A percentile compares a stretch with the other conserved stretches of the same genome.
phyloP scores from a whole-genome alignment of 2,797 vertebrate genomes.

The Sebastes hubbsi region DNA sequence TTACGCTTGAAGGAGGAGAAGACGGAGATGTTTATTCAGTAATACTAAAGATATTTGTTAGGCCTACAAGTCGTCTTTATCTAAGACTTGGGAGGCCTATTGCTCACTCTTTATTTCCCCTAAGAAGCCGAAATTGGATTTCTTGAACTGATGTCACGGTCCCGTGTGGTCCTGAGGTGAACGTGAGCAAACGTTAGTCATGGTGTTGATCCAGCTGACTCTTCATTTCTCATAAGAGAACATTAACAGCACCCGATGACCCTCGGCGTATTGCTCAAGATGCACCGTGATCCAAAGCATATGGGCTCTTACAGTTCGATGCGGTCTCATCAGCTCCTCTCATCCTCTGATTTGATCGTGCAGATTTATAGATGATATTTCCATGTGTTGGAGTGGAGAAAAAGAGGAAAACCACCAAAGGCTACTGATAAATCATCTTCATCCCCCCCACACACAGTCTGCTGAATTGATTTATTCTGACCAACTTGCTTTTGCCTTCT shows the following conservation, averaged over 20 bases:
- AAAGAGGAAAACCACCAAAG: conserved; percentile 32
- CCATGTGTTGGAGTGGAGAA: conserved; percentile 1
- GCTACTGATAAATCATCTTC: conserved; percentile 45
- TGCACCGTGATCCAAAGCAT: conserved; percentile 64
- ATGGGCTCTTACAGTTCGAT: conserved; percentile 41
- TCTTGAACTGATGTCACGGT: conserved; percentile 72
- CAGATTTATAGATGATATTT: conserved; percentile 48
- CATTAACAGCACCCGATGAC: conserved; percentile 56
- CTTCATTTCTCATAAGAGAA: conserved; percentile 70
- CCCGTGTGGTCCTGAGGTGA: conserved; percentile 62
- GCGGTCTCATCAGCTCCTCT: conserved; percentile 33
- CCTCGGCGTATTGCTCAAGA: conserved; percentile 60
- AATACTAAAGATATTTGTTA: conserved; percentile 68
- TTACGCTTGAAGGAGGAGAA: conserved; percentile 10
- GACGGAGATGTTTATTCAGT: conserved; percentile 59
- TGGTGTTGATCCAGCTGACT: conserved; percentile 74
- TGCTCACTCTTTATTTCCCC: conserved; percentile 73
- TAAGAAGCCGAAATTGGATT: conserved; percentile 63
- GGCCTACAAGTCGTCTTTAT: conserved; percentile 64
- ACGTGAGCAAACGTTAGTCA: conserved; percentile 73
- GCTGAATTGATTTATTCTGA: conserved; percentile 86
- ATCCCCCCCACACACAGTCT: conserved; percentile 3
- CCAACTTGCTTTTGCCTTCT: conserved; percentile 97
- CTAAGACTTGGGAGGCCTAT: conserved; percentile 65
- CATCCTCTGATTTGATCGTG: conserved; percentile 35